Conservation (phyloP, 2,797 vertebrate genomes). For the Sebastes alutus region DNA sequence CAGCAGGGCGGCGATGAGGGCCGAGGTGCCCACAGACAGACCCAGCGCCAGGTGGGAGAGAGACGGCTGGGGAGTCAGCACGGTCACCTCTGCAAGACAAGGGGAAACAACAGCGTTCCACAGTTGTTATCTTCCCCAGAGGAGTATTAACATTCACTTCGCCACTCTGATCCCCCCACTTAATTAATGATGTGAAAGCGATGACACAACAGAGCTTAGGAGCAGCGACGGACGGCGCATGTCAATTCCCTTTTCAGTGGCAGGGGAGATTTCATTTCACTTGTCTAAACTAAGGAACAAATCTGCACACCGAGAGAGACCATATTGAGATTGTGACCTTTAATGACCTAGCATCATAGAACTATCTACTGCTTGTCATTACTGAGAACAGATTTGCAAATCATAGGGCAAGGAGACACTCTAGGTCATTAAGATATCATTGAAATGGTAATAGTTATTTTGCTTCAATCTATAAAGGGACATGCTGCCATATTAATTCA, state of each 20-base stretch:
- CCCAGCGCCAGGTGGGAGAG: slow-evolving; percentile 91
- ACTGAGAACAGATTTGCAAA: slow-evolving; percentile 56
- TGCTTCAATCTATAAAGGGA: slow-evolving; percentile 40
- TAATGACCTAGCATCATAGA: slow-evolving; percentile 46
- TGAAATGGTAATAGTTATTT: slow-evolving; percentile 55
- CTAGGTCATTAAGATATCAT: slow-evolving; percentile 56
- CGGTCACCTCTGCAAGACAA: slow-evolving; percentile 60
- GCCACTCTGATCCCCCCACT: slow-evolving; percentile 55
- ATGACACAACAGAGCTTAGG: slow-evolving; percentile 71
- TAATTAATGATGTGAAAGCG: slow-evolving; percentile 79
- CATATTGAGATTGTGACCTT: slow-evolving; percentile 59
- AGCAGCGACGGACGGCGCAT: slow-evolving; percentile 51
- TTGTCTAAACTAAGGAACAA: slow-evolving; percentile 50
- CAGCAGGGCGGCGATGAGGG: slow-evolving; percentile 94
- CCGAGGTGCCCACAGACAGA: slow-evolving; percentile 95
- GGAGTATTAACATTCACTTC: slow-evolving; percentile 70
- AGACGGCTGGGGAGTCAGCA: slow-evolving; percentile 64
- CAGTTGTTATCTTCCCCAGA: slow-evolving; percentile 57
- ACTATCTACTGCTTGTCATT: slow-evolving; percentile 53
- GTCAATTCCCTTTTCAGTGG: slow-evolving; percentile 40
- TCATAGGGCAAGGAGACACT: slow-evolving; percentile 48
- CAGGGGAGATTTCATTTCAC: slow-evolving; percentile 39
- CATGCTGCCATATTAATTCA: slow-evolving; percentile 38
- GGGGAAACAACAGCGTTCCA: slow-evolving; percentile 46
- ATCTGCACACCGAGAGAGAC: slow-evolving; percentile 36